Percentiles rank a stretch among this genome's conserved stretches.
phyloP scores from a whole-genome alignment of 1,140 invertebrate species.

The Drosophila nikananu region DNA sequence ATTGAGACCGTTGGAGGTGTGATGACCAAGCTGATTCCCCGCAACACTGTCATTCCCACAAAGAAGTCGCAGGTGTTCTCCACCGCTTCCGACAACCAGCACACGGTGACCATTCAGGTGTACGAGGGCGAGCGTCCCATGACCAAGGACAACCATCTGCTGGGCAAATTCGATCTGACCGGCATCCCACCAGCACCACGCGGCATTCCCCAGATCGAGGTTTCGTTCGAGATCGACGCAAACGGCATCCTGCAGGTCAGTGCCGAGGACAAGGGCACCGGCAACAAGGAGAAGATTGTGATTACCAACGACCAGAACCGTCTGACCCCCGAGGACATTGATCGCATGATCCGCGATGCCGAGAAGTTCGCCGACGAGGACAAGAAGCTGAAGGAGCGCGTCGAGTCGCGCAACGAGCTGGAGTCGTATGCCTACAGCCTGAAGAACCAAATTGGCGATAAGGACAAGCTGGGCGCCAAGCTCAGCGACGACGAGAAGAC shows the following conservation, averaged over 20 bases:
- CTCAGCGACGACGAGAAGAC: constrained; percentile 95
- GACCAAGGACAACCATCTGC: constrained; percentile 99
- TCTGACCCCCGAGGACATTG: constrained; percentile 98
- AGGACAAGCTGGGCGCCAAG: constrained; percentile 99
- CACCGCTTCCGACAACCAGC: constrained; percentile 99
- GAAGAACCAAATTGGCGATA: constrained; percentile 98
- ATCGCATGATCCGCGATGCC: constrained; percentile 99
- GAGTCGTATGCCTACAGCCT: constrained; percentile 99
- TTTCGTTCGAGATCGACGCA: constrained; percentile 99
- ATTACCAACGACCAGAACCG: constrained; percentile 99
- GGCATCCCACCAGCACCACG: constrained; percentile 98
- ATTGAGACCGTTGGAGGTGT: constrained; percentile 99
- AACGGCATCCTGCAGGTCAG: constrained; percentile 99
- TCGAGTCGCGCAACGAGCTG: constrained; percentile 97
- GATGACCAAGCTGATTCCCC: constrained; percentile 99
- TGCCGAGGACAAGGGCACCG: constrained; percentile 99
- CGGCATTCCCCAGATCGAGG: constrained; percentile 99
- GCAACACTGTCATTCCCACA: constrained; percentile 99
- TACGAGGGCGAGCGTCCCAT: constrained; percentile 99
- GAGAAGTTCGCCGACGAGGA: constrained; percentile 99
- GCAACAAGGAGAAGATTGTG: constrained; percentile 99
- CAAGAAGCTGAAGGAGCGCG: constrained; percentile 98
- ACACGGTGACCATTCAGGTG: constrained; percentile 99
- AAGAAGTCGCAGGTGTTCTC: constrained; percentile 99
- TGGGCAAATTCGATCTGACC: constrained; percentile 99